A percentile compares a stretch with the other conserved stretches of the same genome.
These are phyloP conservation scores for Nothocercus julius DNA, from an alignment of 2,113 vertebrate species.

Conservation along the genomic window DNA sequence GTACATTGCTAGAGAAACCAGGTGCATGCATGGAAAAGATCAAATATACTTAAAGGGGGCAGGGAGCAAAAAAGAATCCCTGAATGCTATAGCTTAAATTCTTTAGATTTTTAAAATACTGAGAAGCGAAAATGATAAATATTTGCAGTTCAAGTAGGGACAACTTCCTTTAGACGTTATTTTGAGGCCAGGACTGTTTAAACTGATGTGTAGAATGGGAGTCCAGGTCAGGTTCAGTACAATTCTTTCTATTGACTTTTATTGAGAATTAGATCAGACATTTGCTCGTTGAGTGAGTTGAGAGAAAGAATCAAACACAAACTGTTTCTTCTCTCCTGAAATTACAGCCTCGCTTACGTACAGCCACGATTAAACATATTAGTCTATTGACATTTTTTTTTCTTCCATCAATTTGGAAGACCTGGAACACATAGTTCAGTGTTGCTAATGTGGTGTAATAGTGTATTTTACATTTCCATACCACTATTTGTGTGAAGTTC, in stretches of 20 bases:
- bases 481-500: neutral
- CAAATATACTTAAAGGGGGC: neutral
- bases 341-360: neutral
- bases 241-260: neutral
- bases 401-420: neutral
- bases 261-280: neutral
- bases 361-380: neutral
- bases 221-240: neutral
- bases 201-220: neutral
- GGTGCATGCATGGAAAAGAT: neutral
- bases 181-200: neutral
- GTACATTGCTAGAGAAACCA: neutral
- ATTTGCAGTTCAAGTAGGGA: neutral
- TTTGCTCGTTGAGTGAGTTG: neutral
- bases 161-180: neutral
- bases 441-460: neutral
- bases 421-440: neutral
- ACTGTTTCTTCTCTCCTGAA: neutral
- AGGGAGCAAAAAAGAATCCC: accelerated
- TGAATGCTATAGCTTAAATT: neutral
- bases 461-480: neutral
- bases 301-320: neutral
- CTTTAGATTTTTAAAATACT: neutral
- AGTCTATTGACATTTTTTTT: neutral
- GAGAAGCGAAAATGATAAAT: neutral